Conservation (phyloP, 2,888 invertebrate genomes). For the Pocota personata region DNA sequence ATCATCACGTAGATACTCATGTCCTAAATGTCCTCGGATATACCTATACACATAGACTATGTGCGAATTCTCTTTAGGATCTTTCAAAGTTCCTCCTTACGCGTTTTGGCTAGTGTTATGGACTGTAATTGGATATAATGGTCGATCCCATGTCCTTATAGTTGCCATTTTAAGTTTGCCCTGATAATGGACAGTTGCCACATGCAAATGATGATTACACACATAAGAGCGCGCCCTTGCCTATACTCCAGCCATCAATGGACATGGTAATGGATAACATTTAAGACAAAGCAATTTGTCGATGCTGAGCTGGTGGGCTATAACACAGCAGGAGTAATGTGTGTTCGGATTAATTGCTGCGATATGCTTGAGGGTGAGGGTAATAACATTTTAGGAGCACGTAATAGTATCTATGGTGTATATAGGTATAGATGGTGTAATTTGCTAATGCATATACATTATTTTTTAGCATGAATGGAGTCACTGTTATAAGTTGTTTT, state of each 20-base stretch:
- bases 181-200: slow-evolving; percentile 11
- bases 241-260: not conserved
- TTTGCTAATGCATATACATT: not conserved
- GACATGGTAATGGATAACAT: not conserved
- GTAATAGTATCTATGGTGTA: not conserved
- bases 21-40: too few species aligned
- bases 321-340: not conserved
- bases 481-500: not conserved
- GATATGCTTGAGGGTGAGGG: not conserved
- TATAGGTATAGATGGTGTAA: not conserved
- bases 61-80: not conserved
- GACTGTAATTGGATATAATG: slow-evolving; percentile 22
- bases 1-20: not conserved
- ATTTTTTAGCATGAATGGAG: not conserved
- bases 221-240: not conserved
- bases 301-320: slow-evolving; percentile 1
- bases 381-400: not conserved
- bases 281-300: slow-evolving; percentile 20
- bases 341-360: slow-evolving; percentile 4
- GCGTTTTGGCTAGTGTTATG: not conserved
- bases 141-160: not conserved
- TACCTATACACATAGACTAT: too few species aligned
- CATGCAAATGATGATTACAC: slow-evolving; percentile 24
- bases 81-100: not conserved
- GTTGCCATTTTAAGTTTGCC: slow-evolving; percentile 4